Conservation (phyloP, 2,888 invertebrate species). For the Perizoma flavofasciatum region DNA sequence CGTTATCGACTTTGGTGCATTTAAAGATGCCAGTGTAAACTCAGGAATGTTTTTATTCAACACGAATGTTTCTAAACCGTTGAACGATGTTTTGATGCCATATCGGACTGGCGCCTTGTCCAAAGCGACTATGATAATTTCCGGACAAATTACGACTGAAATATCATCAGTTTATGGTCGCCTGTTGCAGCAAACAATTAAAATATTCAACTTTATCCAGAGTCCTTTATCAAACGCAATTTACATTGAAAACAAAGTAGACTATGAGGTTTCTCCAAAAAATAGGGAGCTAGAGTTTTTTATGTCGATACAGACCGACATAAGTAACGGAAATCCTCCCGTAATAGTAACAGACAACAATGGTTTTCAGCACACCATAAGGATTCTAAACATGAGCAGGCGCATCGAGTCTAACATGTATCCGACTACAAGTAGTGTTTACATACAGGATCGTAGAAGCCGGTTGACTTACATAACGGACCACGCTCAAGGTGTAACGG, state of each 20-base stretch:
- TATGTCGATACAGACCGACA: conserved; percentile 93
- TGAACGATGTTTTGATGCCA: conserved; percentile 89
- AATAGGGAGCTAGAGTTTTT: conserved; percentile 95
- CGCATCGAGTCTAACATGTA: conserved; percentile 97
- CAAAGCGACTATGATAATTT: conserved; percentile 89
- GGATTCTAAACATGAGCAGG: conserved; percentile 89
- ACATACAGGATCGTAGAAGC: conserved; percentile 88
- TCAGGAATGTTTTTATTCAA: conserved; percentile 98
- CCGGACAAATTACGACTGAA: conserved; percentile 92
- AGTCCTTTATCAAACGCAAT: conserved; percentile 88
- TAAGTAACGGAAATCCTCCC: conserved; percentile 90
- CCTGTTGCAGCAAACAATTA: conserved; percentile 89
- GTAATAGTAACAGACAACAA: conserved; percentile 94
- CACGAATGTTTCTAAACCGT: conserved; percentile 91
- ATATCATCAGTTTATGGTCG: conserved; percentile 91
- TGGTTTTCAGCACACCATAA: conserved; percentile 93
- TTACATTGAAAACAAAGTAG: conserved; percentile 90
- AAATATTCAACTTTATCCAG: conserved; percentile 88
- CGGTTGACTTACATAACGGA: conserved; percentile 92
- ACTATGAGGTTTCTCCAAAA: conserved; percentile 92
- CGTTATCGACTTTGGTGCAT: conserved; percentile 90
- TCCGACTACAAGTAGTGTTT: conserved; percentile 95
- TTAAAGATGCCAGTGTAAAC: conserved; percentile 92
- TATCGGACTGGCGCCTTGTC: conserved; percentile 84
- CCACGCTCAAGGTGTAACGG: conserved; percentile 95